phyloP scores from a whole-genome alignment of 64 coral and sea anemone species.

The Stylophora pistillata region DNA sequence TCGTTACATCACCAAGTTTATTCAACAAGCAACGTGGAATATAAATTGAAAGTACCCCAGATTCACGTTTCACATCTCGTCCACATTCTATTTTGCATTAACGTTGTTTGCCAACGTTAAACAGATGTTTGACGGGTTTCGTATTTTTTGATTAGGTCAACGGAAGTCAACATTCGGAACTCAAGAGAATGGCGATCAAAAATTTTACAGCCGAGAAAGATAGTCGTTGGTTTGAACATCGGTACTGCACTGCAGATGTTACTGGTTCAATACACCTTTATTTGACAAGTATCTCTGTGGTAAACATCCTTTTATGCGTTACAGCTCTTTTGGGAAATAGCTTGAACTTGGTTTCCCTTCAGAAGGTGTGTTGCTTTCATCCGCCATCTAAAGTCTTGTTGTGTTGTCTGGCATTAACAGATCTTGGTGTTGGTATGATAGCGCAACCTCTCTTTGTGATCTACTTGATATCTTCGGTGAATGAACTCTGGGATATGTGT shows the following conservation, averaged over 20 bases:
- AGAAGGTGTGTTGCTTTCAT: neutral
- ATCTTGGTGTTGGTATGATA: neutral
- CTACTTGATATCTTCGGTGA: conserved; percentile 12
- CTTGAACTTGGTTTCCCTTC: neutral
- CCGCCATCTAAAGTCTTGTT: neutral
- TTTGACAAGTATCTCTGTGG: neutral
- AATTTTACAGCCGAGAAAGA: neutral
- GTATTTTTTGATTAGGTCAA: no score
- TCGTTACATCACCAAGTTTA: no score
- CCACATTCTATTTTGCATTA: no score
- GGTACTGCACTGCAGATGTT: neutral
- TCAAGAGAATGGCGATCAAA: neutral
- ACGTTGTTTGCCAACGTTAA: no score
- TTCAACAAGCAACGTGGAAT: no score
- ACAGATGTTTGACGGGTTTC: no score
- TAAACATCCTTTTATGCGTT: neutral
- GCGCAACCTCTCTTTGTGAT: neutral
- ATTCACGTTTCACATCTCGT: no score
- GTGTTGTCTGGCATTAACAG: neutral
- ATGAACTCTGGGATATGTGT: neutral
- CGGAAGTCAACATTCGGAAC: neutral
- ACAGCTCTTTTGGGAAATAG: neutral
- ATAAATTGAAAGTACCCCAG: no score
- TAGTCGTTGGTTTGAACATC: neutral
- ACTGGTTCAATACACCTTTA: neutral